These are phyloP conservation scores for Apostichopus japonicus DNA, from an alignment of 35 echinoderm and acorn worm genomes.

Conservation along the genomic window DNA sequence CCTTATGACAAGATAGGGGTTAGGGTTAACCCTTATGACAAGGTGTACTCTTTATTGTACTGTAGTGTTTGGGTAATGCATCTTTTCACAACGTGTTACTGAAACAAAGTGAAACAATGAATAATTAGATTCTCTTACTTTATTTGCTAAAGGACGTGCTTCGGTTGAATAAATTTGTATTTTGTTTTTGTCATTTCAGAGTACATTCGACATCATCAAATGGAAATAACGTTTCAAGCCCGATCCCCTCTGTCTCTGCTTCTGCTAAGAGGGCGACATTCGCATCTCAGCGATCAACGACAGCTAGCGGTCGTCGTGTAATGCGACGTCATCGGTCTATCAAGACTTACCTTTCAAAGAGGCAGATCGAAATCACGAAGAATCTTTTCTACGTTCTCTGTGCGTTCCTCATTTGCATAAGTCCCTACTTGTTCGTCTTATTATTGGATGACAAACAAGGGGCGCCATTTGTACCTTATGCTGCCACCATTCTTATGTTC, in stretches of 20 bases:
- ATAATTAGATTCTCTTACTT: too few species aligned
- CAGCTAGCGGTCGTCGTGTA: constrained; percentile 6
- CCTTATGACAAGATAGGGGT: too few species aligned
- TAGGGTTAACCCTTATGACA: too few species aligned
- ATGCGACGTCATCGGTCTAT: constrained; percentile 1
- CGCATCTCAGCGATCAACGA: constrained; percentile 14
- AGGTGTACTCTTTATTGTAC: too few species aligned
- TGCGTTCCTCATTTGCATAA: constrained; percentile 55
- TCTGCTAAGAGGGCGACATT: background rate
- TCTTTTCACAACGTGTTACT: too few species aligned
- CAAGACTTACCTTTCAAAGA: constrained; percentile 48
- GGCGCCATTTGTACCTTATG: constrained; percentile 49
- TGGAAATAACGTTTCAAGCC: background rate
- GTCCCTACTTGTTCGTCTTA: constrained; percentile 58
- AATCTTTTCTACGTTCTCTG: constrained; percentile 60
- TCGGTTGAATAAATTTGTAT: too few species aligned
- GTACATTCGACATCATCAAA: background rate
- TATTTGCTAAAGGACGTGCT: too few species aligned
- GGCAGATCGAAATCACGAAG: constrained; percentile 70
- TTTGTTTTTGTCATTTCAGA: background rate
- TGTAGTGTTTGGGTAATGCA: too few species aligned
- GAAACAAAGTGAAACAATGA: too few species aligned
- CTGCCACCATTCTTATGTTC: constrained; percentile 60
- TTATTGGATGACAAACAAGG: constrained; percentile 49
- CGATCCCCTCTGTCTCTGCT: background rate